Percentiles rank a stretch among this genome's conserved stretches.
Evolutionary conservation across 1,140 invertebrate species (phyloP).

Genomic region (Aphaenogaster rudis): DNA sequence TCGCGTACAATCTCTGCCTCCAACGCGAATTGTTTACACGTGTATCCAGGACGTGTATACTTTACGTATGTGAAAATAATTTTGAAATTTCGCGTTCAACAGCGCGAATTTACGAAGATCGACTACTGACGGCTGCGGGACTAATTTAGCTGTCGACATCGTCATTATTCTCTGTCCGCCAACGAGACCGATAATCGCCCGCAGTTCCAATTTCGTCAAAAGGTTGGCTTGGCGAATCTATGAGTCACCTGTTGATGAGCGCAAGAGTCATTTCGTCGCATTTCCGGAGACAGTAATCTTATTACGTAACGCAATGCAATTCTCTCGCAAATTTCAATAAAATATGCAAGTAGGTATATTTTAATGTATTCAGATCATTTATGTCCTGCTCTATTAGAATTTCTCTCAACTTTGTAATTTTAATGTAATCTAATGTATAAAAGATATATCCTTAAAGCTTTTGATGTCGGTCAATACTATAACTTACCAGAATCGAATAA

Average conservation of each 20-base stretch:
- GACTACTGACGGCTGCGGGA: slow-evolving; percentile 41
- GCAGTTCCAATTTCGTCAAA: slow-evolving; percentile 67
- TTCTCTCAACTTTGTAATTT: not conserved
- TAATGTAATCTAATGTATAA: not conserved
- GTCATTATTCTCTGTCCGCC: slow-evolving; percentile 51
- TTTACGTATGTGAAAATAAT: not conserved
- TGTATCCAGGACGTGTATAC: not conserved
- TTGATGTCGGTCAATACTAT: not conserved
- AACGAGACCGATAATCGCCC: slow-evolving; percentile 65
- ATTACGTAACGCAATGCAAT: not conserved
- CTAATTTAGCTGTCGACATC: slow-evolving; percentile 65
- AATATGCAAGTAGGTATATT: not conserved
- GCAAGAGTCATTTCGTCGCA: slow-evolving; percentile 12
- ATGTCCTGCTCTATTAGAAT: not conserved
- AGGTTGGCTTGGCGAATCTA: slow-evolving; percentile 30
- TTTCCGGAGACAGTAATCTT: slow-evolving; percentile 1
- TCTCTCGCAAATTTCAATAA: not conserved
- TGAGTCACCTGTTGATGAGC: slow-evolving; percentile 28
- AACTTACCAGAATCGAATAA: not conserved
- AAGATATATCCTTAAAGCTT: not conserved
- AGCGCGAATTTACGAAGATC: slow-evolving; percentile 38
- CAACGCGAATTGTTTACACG: not conserved
- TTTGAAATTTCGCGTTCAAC: slow-evolving; percentile 42
- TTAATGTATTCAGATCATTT: not conserved
- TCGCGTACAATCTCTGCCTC: not conserved